Evolutionary conservation across 2,113 vertebrate species (phyloP).

Genomic region (Taurulus bubalis): DNA sequence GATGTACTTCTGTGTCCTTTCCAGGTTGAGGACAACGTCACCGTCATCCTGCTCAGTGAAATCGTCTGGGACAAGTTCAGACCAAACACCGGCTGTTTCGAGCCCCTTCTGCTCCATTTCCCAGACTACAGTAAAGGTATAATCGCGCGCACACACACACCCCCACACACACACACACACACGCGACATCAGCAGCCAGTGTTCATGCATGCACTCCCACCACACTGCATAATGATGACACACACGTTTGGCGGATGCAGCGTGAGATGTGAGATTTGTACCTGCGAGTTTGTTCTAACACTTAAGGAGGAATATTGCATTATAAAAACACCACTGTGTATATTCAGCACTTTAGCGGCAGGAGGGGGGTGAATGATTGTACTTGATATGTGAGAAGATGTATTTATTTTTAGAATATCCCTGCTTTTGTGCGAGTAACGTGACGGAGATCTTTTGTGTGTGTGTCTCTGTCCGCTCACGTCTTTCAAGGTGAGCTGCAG

Average conservation of each 20-base stretch:
- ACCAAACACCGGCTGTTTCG: slow-evolving; percentile 91
- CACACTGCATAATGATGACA: slow-evolving; percentile 8
- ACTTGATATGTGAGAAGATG: slow-evolving; percentile 10
- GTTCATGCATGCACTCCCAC: slow-evolving; percentile 12
- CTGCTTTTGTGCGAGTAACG: not conserved
- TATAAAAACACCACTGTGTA: slow-evolving; percentile 19
- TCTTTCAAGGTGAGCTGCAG: slow-evolving; percentile 88
- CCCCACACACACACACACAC: not conserved
- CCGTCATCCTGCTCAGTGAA: slow-evolving; percentile 92
- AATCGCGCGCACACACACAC: not conserved
- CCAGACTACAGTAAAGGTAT: slow-evolving; percentile 98
- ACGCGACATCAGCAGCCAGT: slow-evolving; percentile 10
- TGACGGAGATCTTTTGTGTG: not conserved
- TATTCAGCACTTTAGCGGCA: slow-evolving; percentile 23
- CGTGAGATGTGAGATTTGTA: slow-evolving; percentile 52
- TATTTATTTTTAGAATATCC: not conserved
- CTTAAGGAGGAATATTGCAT: slow-evolving; percentile 22
- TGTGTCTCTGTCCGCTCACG: no score
- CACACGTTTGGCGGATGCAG: slow-evolving; percentile 12
- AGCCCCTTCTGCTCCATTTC: slow-evolving; percentile 93
- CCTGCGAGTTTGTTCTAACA: slow-evolving; percentile 62
- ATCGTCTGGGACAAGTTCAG: slow-evolving; percentile 97
- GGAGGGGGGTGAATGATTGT: not conserved
- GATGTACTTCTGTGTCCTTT: not conserved
- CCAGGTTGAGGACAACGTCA: slow-evolving; percentile 92